A percentile compares a stretch with the other conserved stretches of the same genome.
Conservation (phyloP, 64 coral and sea anemone genomes). For the Anthopleura sola region DNA sequence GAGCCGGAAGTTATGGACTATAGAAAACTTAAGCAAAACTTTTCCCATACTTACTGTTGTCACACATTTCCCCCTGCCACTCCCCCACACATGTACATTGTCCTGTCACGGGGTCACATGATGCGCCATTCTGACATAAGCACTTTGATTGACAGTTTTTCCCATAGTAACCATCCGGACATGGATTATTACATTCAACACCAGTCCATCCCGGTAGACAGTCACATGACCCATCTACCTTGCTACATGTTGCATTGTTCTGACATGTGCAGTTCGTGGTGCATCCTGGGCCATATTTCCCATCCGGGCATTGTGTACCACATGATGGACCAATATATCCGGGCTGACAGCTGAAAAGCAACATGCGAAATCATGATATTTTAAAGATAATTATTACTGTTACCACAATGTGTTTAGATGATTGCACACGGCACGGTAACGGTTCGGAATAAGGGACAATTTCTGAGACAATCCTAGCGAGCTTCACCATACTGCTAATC, state of each 20-base stretch:
- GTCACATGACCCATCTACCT: too few species aligned
- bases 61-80: constrained; percentile 77
- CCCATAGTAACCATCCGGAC: constrained; percentile 84
- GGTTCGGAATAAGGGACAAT: too few species aligned
- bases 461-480: too few species aligned
- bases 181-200: constrained; percentile 65
- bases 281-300: too few species aligned
- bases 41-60: constrained; percentile 57
- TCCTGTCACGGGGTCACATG: constrained; percentile 75
- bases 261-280: constrained; percentile 39
- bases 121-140: constrained; percentile 66
- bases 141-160: constrained; percentile 78
- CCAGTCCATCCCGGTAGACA: constrained; percentile 71
- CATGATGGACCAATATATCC: constrained; percentile 55
- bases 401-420: too few species aligned
- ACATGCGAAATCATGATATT: too few species aligned
- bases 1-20: too few species aligned
- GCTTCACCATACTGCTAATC: too few species aligned
- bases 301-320: not conserved
- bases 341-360: constrained; percentile 44
- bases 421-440: too few species aligned
- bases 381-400: too few species aligned
- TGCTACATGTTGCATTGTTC: too few species aligned
- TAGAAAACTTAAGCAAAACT: not conserved
- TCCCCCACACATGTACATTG: constrained; percentile 79